phyloP scores from a whole-genome alignment of 2,797 vertebrate genomes.

The Eospalax fontanierii region DNA sequence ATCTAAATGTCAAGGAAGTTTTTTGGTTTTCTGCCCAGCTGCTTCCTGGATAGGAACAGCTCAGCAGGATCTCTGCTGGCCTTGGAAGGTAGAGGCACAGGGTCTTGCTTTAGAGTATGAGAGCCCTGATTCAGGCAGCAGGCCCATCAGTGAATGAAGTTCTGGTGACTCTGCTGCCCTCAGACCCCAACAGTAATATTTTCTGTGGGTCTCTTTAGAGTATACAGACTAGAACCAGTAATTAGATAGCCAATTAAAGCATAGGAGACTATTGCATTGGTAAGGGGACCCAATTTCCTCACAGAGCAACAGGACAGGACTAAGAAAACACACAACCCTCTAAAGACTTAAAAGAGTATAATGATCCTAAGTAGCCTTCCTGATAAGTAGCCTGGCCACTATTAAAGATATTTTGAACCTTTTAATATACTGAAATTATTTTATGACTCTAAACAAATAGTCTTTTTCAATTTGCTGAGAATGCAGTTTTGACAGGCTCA shows the following conservation, averaged over 20 bases:
- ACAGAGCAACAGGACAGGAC: neutral
- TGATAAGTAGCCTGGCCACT: neutral
- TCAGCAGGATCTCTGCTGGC: neutral
- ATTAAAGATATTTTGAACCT: neutral
- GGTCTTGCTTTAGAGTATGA: neutral
- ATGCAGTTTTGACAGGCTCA: neutral
- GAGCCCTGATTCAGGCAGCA: neutral
- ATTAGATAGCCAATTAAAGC: too few relatives aligned
- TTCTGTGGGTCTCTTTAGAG: conserved; percentile 19
- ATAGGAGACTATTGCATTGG: neutral
- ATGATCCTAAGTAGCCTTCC: neutral
- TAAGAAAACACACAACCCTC: neutral
- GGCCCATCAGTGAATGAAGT: neutral
- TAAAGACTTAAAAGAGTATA: neutral
- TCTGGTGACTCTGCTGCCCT: accelerated
- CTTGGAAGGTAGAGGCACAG: neutral
- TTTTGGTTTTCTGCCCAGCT: neutral
- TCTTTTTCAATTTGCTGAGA: conserved; percentile 37
- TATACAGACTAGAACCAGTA: neutral
- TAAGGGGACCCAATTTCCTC: neutral
- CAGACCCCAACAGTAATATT: neutral
- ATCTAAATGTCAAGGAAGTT: conserved; percentile 68
- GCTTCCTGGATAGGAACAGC: neutral
- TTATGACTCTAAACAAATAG: neutral
- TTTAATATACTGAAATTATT: neutral